Base-by-base conservation (phyloP, 2,113 vertebrate species). In the Microtus pennsylvanicus region DNA sequence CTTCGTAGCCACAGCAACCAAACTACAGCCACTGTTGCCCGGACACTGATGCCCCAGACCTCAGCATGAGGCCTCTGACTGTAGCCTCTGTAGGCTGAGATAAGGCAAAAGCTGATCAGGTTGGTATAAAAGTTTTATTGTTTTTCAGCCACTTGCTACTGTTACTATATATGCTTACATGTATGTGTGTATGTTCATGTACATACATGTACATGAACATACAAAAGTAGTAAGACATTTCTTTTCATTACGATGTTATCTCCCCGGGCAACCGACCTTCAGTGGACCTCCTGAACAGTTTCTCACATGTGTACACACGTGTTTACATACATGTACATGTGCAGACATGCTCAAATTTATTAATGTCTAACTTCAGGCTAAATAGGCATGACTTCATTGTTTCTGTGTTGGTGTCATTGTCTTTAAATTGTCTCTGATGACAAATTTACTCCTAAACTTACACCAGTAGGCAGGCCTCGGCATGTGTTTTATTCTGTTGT, bases 71-170 rank as follows among this genome's bases (percentile, higher is more conserved):
- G 7, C 75, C 17, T 28, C 30, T 2, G 6, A 28, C 19, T 4
- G 19, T 30, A 7, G 22, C 22, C 4, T n/a, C 35, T 52, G 45
- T 1, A 9, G 30, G 30, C 35, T 55, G 7, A 28, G 11, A 14
- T 16, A 8, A 30, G 24, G 16, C 17, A 33, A 61, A 4, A 0
- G 3, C 17, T n/a, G 3, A 13, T 1, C 1, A 30, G 7, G 11
- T 3, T 50, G 17, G 1, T 2, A 7, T 19, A 10, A 26, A 38
- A 12, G 19, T 5, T n/a, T 11, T 13, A 26, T 21, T 45, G 26
- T 26, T 10, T 21, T 17, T 33, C n/a, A 9, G 30, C 14, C 65
- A 35, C 38, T 8, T 1, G 13, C 0, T 24, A 3, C 5, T 33
- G 3, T 30, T 21, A 24, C 55, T n/a, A 5, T 33, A 19, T 22